Base-by-base conservation (phyloP, 2,888 invertebrate genomes). In the Melanchra persicariae region DNA sequence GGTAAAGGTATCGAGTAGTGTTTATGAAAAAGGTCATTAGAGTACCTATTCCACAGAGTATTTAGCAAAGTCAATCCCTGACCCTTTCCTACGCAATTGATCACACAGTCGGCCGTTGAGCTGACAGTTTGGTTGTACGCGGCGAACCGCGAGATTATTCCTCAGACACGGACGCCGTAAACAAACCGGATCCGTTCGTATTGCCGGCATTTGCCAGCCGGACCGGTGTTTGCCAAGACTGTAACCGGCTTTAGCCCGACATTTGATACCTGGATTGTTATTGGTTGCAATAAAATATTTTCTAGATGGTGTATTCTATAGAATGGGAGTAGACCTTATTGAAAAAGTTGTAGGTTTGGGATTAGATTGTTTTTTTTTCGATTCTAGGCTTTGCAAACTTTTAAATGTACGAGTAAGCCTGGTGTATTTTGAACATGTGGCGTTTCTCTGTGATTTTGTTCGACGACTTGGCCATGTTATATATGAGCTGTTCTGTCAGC, bases 61-160 rank as follows among this genome's bases (percentile, higher is more conserved):
- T 77, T 76, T 43, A 55, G 22, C 10, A 55, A 49, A 22, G 19
- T 69, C n/a, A 69, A 37, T 57, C 12, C 22, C 4, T 12, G 26
- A 49, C 69, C 77, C 69, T 12, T 69, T 77, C 19, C 26, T 43
- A 30, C 17, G 12, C 57, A 77, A 57, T 49, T 26, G 70, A 77
- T 73, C 57, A 51, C 58, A 79, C 43, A 49, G n/a, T 49, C 26
- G 30, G 15, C 45, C 49, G 34, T 45, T 2, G 34, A 79, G 65
- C 59, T 74, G 59, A 79, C 66, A 51, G 57, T 51, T 66, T 22
- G 45, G 55, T 60, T 19, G 15, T 22, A 22, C 22, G 60, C 60
- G 75, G 75, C 12, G 47, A 75, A 65, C 76, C 75, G 75, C 75
- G 45, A 60, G 66, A 80, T 76, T 79, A 79, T 60, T 74, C 80